Evolutionary conservation across 2,797 vertebrate species (phyloP).

Genomic region (Microctenopoma steveboyesi): DNA sequence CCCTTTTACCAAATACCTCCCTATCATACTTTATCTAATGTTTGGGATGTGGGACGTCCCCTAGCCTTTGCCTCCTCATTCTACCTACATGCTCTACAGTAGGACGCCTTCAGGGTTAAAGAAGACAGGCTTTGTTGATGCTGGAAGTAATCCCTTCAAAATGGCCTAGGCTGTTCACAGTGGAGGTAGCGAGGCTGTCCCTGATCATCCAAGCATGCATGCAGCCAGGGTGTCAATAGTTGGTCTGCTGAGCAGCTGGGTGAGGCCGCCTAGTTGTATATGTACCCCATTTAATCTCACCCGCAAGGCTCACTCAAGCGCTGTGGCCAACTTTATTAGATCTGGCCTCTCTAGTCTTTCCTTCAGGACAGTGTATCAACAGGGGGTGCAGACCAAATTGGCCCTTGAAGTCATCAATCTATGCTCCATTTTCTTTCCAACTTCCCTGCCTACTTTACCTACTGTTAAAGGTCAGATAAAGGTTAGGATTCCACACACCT

Average conservation of each 20-base stretch:
- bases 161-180: slow-evolving; percentile 23
- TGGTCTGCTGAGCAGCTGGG: slow-evolving; percentile 23
- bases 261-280: slow-evolving; percentile 25
- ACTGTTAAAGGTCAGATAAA: slow-evolving; percentile 44
- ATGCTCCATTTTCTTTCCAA: slow-evolving; percentile 20
- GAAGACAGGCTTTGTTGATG: slow-evolving; percentile 46
- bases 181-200: slow-evolving; percentile 33
- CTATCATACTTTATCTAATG: neutral
- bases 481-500: slow-evolving; percentile 41
- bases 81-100: slow-evolving; percentile 5
- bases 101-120: slow-evolving; percentile 35
- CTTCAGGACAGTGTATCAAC: slow-evolving; percentile 32
- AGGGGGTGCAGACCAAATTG: slow-evolving; percentile 16
- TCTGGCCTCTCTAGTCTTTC: slow-evolving; percentile 21
- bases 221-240: slow-evolving; percentile 25
- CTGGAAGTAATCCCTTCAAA: slow-evolving; percentile 58
- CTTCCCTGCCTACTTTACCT: slow-evolving; percentile 30
- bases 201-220: slow-evolving; percentile 32
- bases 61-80: slow-evolving; percentile 8
- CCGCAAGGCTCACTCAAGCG: slow-evolving; percentile 32
- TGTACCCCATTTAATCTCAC: slow-evolving; percentile 50
- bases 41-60: slow-evolving; percentile 1
- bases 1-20: neutral
- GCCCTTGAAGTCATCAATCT: slow-evolving; percentile 25
- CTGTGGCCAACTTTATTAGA: slow-evolving; percentile 49